Conservation (phyloP, 1,140 invertebrate species). For the Monomorium pharaonis region DNA sequence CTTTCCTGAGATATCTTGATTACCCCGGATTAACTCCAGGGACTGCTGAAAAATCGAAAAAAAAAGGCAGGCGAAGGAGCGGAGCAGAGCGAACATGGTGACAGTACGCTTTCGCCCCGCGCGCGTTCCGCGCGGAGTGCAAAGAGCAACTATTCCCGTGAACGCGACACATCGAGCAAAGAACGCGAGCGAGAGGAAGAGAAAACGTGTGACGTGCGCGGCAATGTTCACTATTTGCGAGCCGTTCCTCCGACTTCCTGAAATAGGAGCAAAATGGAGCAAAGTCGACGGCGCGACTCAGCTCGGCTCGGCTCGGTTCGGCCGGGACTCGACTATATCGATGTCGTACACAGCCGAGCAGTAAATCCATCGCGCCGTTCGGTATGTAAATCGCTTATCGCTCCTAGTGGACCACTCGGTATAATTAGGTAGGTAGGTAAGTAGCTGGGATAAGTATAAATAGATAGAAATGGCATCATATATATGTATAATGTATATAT, state of each 20-base stretch:
- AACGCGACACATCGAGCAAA: neutral
- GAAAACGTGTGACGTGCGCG: constrained; percentile 26
- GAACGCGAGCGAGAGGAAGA: neutral
- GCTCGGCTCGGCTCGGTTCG: constrained; percentile 20
- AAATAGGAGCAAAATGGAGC: constrained; percentile 73
- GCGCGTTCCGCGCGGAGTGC: constrained; percentile 34
- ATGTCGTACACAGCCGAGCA: constrained; percentile 64
- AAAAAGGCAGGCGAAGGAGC: neutral
- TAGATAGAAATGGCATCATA: constrained; percentile 76
- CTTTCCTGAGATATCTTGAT: neutral
- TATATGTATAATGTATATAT: neutral
- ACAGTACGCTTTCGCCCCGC: neutral
- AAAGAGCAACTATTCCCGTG: constrained; percentile 50
- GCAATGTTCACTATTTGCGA: constrained; percentile 45
- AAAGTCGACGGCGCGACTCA: constrained; percentile 43
- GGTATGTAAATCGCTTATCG: constrained; percentile 85
- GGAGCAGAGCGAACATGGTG: neutral
- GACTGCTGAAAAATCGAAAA: constrained; percentile 4
- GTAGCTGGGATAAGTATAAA: constrained; percentile 71
- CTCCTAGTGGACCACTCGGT: constrained; percentile 83
- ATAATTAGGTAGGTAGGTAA: constrained; percentile 81
- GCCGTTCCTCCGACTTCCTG: constrained; percentile 65
- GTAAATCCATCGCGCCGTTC: constrained; percentile 83
- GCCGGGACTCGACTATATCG: constrained; percentile 56
- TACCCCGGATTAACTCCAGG: constrained; percentile 7